These are phyloP conservation scores for Ophion obscuratus DNA, from an alignment of 2,888 invertebrate genomes.

Conservation along the genomic window DNA sequence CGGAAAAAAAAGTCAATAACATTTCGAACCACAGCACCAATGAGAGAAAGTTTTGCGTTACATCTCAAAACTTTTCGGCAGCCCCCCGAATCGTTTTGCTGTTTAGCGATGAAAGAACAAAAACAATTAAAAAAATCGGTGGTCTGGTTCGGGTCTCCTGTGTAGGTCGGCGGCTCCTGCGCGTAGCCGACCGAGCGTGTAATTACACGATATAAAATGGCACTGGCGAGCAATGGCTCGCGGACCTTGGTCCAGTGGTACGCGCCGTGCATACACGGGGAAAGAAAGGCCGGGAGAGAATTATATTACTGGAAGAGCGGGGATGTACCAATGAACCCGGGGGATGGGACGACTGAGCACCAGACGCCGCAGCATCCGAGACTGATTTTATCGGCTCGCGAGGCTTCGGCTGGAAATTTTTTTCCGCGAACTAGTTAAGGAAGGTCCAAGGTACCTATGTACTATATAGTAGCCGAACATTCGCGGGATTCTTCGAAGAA, in stretches of 20 bases:
- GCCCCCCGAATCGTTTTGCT: neutral
- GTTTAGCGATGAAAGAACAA: slow-evolving; percentile 22
- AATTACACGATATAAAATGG: slow-evolving; percentile 69
- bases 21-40: too few species aligned
- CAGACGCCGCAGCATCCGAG: too few species aligned
- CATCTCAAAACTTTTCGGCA: neutral
- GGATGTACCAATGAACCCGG: too few species aligned
- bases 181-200: slow-evolving; percentile 59
- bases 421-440: too few species aligned
- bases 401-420: too few species aligned
- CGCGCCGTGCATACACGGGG: neutral
- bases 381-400: too few species aligned
- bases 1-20: too few species aligned
- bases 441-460: too few species aligned
- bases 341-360: too few species aligned
- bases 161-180: slow-evolving; percentile 36
- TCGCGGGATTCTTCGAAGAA: too few species aligned
- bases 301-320: too few species aligned
- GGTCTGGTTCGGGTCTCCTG: slow-evolving; percentile 27
- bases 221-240: slow-evolving; percentile 50
- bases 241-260: slow-evolving; percentile 15
- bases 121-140: slow-evolving; percentile 22
- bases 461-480: slow-evolving; percentile 2
- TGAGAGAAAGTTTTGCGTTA: neutral
- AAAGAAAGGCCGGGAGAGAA: neutral